Base-by-base conservation (phyloP, 1,140 invertebrate genomes). In the Drosophila prosaltans region DNA sequence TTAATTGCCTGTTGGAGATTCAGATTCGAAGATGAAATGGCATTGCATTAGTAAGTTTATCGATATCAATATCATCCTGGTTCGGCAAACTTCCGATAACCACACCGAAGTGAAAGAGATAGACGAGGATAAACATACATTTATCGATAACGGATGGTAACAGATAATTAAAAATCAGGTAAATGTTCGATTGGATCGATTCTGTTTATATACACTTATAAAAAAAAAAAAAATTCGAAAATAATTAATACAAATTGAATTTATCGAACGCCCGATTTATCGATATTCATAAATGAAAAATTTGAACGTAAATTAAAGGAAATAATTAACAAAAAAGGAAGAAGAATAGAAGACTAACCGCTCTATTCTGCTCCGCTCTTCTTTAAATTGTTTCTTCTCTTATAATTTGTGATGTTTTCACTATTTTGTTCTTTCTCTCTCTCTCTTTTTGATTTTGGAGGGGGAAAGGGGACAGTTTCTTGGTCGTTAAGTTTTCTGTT, bases 401-500 rank as follows among this genome's bases (percentile, higher is more conserved):
- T 32, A 32, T 40, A 40, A 24, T 54, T 51, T 10, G 9, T 51
- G 45, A 51, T 51, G 45, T 51, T 51, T 11, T 51, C 21, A 48
- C 0, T 48, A 48, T 48, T 51, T 9, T 24, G 8, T 51, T 51
- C 45, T 51, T 21, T 51, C 45, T 74, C 32, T 36, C 32, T 36
- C 32, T 36, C 6, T 36, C 61, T 51, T 72, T 59, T 24, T 54
- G 51, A 43, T 36, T 61, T 74, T 74, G 43, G 36, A 32, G 32
- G 64, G 51, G 24, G 11, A 16, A 16, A 57, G 51, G 21, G 36
- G 57, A 58, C 76, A 74, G 66, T 60, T 70, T 77, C 69, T 73
- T 86, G 57, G 73, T 80, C 65, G 67, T 77, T 73, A 79, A 62
- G 41, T 76, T 78, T 88, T 65, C 55, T 80, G 71, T 78, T 74